These are phyloP conservation scores for Nothocercus julius DNA, from an alignment of 2,113 vertebrate genomes.

Conservation along the genomic window DNA sequence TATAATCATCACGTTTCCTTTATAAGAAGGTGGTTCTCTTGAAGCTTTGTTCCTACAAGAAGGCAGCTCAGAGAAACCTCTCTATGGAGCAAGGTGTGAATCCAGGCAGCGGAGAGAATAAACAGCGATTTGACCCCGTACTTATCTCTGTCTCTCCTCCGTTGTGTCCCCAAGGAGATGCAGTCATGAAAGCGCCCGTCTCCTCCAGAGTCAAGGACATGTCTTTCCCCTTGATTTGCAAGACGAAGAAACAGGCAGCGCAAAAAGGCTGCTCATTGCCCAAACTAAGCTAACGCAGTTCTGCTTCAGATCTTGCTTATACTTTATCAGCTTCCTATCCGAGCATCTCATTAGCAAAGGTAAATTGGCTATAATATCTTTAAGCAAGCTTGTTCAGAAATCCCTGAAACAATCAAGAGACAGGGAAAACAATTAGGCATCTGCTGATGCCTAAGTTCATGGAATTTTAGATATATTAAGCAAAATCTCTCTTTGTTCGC, in stretches of 20 bases:
- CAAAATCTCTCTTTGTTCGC: background rate
- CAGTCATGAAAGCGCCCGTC: background rate
- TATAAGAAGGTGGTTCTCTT: background rate
- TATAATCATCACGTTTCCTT: background rate
- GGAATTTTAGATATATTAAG: slow-evolving; percentile 28
- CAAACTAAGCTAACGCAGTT: background rate
- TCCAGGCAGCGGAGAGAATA: background rate
- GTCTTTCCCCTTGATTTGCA: background rate
- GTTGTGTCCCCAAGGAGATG: background rate
- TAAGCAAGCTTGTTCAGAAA: slow-evolving; percentile 42
- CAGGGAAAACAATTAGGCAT: slow-evolving; percentile 15
- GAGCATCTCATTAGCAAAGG: background rate
- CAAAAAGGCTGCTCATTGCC: background rate
- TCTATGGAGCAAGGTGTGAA: background rate
- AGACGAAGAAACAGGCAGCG: background rate
- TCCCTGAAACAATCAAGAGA: background rate
- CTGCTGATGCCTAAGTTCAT: slow-evolving; percentile 7
- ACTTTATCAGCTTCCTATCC: background rate
- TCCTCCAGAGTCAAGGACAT: background rate
- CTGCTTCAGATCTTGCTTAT: background rate
- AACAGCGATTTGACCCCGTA: background rate
- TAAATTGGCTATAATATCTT: background rate
- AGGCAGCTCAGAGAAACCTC: fast-evolving
- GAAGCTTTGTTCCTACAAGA: background rate
- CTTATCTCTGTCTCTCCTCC: background rate